These are phyloP conservation scores for Linurgus olivaceus DNA, from an alignment of 2,797 vertebrate species.

Conservation along the genomic window DNA sequence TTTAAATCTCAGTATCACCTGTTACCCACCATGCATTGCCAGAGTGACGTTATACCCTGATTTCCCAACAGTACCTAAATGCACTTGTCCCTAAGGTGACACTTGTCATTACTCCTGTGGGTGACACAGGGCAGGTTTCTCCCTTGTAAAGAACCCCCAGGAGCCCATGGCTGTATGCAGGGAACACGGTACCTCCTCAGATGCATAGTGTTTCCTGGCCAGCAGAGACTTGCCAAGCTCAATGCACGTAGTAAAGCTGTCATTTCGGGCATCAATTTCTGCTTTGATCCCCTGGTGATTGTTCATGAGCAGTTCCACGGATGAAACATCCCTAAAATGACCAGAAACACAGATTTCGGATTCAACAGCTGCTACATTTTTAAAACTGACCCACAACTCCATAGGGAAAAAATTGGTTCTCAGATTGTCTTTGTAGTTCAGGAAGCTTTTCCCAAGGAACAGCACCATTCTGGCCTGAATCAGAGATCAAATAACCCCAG, in stretches of 20 bases:
- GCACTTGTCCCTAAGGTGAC: not conserved
- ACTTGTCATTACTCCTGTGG: not conserved
- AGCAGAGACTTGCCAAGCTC: conserved; percentile 94
- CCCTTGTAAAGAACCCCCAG: not conserved
- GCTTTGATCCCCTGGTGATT: conserved; percentile 98
- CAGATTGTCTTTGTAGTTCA: not conserved
- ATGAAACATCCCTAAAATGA: conserved; percentile 88
- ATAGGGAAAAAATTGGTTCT: not conserved
- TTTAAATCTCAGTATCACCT: not conserved
- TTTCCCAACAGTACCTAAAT: not conserved
- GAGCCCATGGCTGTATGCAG: not conserved
- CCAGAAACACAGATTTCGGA: not conserved
- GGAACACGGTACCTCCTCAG: conserved; percentile 84
- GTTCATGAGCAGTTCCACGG: conserved; percentile 98
- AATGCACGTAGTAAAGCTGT: conserved; percentile 94
- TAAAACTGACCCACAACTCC: not conserved
- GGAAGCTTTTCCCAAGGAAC: not conserved
- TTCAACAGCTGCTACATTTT: not conserved
- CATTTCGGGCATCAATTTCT: conserved; percentile 94
- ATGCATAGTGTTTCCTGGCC: conserved; percentile 92
- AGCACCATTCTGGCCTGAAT: not conserved
- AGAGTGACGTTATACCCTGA: not conserved
- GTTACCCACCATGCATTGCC: not conserved
- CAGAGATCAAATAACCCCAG: not conserved
- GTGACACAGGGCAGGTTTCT: not conserved